phyloP scores from a whole-genome alignment of 2,113 vertebrate genomes.

The Trachemys scripta region DNA sequence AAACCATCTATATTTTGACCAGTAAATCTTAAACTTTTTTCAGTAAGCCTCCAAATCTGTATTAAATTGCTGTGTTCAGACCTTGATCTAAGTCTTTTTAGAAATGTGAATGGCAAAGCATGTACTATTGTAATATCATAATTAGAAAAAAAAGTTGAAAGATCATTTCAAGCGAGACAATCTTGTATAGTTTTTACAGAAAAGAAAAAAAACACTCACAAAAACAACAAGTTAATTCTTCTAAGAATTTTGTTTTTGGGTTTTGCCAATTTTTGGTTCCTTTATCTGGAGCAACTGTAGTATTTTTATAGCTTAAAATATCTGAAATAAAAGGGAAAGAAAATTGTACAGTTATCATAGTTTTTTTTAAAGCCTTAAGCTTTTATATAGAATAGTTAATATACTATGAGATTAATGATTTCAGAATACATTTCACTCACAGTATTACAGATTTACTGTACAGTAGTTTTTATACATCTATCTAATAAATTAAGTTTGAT shows the following conservation, averaged over 20 bases:
- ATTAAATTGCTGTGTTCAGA: background rate
- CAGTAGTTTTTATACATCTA: background rate
- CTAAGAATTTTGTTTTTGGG: background rate
- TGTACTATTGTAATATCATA: background rate
- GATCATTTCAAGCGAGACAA: background rate
- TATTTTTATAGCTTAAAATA: background rate
- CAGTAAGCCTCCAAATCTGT: background rate
- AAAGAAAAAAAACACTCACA: background rate
- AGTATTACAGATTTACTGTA: background rate
- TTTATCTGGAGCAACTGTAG: conserved; percentile 3
- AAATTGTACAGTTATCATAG: background rate
- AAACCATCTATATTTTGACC: background rate
- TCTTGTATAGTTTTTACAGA: background rate
- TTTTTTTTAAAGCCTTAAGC: conserved; percentile 9
- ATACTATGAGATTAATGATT: conserved; percentile 53
- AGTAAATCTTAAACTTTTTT: background rate
- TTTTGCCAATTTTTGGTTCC: background rate
- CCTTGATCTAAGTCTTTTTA: background rate
- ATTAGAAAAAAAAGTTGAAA: background rate
- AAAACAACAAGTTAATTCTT: background rate
- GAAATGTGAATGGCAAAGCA: background rate
- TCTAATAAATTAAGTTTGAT: conserved; percentile 58
- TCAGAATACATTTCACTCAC: background rate
- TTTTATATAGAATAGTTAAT: conserved; percentile 40
- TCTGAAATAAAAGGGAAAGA: background rate